Evolutionary conservation across 1,140 invertebrate species (phyloP).

Genomic region (Drosophila sturtevanti): DNA sequence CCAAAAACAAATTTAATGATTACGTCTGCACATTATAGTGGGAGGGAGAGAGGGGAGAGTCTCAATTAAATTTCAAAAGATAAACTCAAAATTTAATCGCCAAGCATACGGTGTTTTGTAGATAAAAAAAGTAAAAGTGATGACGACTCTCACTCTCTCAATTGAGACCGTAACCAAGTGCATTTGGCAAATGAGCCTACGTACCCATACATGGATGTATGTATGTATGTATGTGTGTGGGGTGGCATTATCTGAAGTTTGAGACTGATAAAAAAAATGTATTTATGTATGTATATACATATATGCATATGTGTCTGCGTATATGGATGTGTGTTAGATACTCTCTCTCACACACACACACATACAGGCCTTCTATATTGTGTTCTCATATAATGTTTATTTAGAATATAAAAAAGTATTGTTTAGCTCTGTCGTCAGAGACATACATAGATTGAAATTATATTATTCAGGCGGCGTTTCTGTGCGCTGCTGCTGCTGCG

Average conservation of each 20-base stretch:
- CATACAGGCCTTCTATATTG: background rate
- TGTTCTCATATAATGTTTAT: background rate
- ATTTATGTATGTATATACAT: too few species aligned
- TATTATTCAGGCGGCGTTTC: slow-evolving; percentile 7
- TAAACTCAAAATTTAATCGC: background rate
- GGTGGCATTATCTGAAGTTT: background rate
- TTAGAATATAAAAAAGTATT: background rate
- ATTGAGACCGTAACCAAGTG: background rate
- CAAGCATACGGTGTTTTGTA: background rate
- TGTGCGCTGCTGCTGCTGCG: background rate
- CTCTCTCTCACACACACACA: background rate
- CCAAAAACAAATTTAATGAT: background rate
- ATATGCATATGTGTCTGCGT: too few species aligned
- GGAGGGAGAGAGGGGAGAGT: background rate
- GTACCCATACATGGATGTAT: too few species aligned
- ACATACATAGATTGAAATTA: background rate
- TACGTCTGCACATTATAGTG: background rate
- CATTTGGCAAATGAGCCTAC: slow-evolving; percentile 3
- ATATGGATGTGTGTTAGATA: background rate
- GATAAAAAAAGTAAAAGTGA: slow-evolving; percentile 21
- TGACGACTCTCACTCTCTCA: slow-evolving; percentile 18
- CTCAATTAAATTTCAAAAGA: background rate
- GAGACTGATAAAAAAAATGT: background rate
- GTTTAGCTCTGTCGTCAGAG: background rate
- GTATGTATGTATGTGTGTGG: too few species aligned